Conservation (phyloP, 2,113 vertebrate species). For the Aspiorhynchus laticeps region DNA sequence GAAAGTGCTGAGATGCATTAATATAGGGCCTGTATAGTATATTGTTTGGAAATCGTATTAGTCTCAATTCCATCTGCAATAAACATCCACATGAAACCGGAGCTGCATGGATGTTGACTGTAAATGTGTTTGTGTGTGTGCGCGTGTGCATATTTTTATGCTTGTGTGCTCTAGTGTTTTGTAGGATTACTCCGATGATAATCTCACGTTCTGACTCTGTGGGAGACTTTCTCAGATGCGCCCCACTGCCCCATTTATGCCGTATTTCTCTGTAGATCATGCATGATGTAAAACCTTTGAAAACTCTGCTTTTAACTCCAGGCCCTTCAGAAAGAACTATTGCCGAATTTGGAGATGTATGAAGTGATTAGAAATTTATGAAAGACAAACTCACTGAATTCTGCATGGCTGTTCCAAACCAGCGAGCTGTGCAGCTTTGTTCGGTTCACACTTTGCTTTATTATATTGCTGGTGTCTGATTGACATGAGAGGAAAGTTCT, state of each 20-base stretch:
- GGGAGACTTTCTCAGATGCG: slow-evolving; percentile 28
- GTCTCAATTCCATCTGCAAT: slow-evolving; percentile 32
- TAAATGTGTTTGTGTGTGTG: slow-evolving; percentile 48
- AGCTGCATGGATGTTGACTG: slow-evolving; percentile 22
- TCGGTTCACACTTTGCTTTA: neutral
- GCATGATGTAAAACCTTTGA: slow-evolving; percentile 20
- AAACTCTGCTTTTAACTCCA: slow-evolving; percentile 4
- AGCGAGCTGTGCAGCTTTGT: neutral
- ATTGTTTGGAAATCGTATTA: slow-evolving; percentile 28
- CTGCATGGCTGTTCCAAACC: slow-evolving; percentile 5
- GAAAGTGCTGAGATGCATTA: slow-evolving; percentile 41
- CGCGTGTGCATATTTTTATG: slow-evolving; percentile 2
- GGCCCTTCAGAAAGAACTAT: neutral
- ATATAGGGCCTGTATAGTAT: slow-evolving; percentile 20
- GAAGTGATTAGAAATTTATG: slow-evolving; percentile 22
- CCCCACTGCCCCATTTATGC: slow-evolving; percentile 44
- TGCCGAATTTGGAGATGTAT: neutral
- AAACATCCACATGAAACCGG: slow-evolving; percentile 32
- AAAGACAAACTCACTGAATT: slow-evolving; percentile 14
- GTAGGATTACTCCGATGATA: slow-evolving; percentile 31
- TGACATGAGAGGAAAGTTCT: neutral
- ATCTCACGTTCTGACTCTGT: slow-evolving; percentile 6
- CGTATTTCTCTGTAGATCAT: neutral
- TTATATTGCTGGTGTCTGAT: neutral
- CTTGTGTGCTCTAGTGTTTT: slow-evolving; percentile 37